Conservation (phyloP, 2,113 vertebrate species). For the Phrynocephalus versicolor region DNA sequence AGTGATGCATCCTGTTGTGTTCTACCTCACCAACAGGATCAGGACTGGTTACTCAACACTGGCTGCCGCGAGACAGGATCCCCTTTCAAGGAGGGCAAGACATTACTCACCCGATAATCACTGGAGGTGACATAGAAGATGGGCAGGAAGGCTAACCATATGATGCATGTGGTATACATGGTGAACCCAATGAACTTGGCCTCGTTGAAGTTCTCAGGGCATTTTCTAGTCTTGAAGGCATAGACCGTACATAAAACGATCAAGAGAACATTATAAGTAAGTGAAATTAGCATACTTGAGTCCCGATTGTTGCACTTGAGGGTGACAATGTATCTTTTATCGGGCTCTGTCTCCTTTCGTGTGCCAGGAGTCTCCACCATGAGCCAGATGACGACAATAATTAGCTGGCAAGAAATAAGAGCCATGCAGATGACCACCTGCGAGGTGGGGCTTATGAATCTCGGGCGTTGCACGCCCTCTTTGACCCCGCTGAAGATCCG, state of each 20-base stretch:
- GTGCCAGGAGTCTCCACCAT: constrained; percentile 91
- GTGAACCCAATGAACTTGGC: constrained; percentile 99
- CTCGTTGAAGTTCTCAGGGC: constrained; percentile 98
- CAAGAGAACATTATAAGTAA: constrained; percentile 96
- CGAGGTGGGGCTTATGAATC: constrained; percentile 94
- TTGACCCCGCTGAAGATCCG: constrained; percentile 95
- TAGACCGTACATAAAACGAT: constrained; percentile 97
- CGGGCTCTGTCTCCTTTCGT: constrained; percentile 90
- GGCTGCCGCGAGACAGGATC: not conserved
- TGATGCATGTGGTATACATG: constrained; percentile 99
- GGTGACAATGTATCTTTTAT: constrained; percentile 91
- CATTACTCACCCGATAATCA: constrained; percentile 90
- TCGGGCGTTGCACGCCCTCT: constrained; percentile 90
- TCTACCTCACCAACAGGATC: not conserved
- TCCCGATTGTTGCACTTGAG: constrained; percentile 95
- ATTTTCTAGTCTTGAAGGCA: constrained; percentile 98
- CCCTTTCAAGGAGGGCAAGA: not conserved
- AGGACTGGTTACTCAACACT: not conserved
- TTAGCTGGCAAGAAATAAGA: constrained; percentile 95
- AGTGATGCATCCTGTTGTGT: not conserved
- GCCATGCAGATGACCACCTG: constrained; percentile 94
- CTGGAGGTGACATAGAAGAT: constrained; percentile 99
- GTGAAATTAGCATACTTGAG: constrained; percentile 93
- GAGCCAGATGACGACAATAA: constrained; percentile 93
- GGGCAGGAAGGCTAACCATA: constrained; percentile 98